phyloP scores from a whole-genome alignment of 2,888 invertebrate genomes.

The Drosophila formosana region DNA sequence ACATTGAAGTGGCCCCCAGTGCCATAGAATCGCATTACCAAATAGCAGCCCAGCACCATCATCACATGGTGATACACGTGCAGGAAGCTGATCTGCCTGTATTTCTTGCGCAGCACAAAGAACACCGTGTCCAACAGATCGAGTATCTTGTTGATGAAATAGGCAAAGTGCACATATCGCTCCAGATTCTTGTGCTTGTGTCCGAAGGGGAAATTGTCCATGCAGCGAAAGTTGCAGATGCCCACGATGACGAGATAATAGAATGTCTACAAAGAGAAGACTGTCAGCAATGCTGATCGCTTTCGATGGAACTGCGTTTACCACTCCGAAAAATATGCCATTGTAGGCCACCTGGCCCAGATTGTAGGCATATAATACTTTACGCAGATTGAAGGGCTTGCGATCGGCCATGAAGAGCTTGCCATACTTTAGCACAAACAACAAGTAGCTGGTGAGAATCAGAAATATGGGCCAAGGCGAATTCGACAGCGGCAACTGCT shows the following conservation, averaged over 20 bases:
- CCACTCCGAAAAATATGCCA: slow-evolving; percentile 19
- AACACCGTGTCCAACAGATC: slow-evolving; percentile 93
- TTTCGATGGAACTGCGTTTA: background rate
- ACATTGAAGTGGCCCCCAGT: slow-evolving; percentile 86
- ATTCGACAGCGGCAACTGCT: slow-evolving; percentile 19
- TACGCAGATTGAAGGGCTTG: slow-evolving; percentile 16
- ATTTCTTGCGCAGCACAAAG: slow-evolving; percentile 95
- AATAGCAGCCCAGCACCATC: slow-evolving; percentile 90
- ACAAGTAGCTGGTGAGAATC: slow-evolving; percentile 12
- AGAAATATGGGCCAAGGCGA: slow-evolving; percentile 28
- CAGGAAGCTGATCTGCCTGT: slow-evolving; percentile 93
- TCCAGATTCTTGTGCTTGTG: slow-evolving; percentile 38
- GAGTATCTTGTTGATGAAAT: slow-evolving; percentile 87
- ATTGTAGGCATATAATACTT: slow-evolving; percentile 27
- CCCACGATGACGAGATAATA: slow-evolving; percentile 30
- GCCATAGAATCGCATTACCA: slow-evolving; percentile 91
- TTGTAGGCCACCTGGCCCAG: slow-evolving; percentile 27
- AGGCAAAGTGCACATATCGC: slow-evolving; percentile 63
- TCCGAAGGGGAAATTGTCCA: slow-evolving; percentile 47
- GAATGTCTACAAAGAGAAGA: slow-evolving; percentile 30
- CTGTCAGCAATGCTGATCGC: background rate
- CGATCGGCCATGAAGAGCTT: slow-evolving; percentile 23
- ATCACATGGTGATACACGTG: slow-evolving; percentile 95
- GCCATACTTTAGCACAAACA: slow-evolving; percentile 20
- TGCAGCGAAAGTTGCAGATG: slow-evolving; percentile 41